phyloP scores from a whole-genome alignment of 2,797 vertebrate species.

The Falco naumanni region DNA sequence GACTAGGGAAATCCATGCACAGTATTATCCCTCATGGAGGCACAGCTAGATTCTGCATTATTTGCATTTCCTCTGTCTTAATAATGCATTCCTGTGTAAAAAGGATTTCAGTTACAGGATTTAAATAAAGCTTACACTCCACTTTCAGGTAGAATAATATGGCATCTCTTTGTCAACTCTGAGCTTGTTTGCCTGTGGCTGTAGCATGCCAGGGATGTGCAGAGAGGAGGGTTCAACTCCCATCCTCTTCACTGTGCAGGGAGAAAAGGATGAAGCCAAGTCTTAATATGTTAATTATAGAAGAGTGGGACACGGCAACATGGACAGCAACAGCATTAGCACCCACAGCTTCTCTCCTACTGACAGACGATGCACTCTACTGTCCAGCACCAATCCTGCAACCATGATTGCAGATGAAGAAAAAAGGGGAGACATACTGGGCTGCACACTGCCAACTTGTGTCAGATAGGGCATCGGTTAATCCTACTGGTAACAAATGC shows the following conservation, averaged over 20 bases:
- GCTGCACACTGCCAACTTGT: neutral
- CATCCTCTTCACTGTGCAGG: neutral
- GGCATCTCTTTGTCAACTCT: neutral
- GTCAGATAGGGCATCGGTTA: neutral
- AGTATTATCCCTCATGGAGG: neutral
- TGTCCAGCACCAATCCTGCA: neutral
- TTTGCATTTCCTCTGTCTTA: neutral
- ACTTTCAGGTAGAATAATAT: neutral
- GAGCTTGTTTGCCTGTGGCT: neutral
- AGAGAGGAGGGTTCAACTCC: neutral
- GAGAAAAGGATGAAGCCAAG: neutral
- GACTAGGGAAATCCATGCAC: neutral
- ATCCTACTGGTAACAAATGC: neutral
- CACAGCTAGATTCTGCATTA: neutral
- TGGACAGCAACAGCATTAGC: neutral
- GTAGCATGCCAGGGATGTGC: neutral
- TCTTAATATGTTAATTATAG: neutral
- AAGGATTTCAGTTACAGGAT: neutral
- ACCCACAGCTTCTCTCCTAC: neutral
- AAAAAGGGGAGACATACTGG: neutral
- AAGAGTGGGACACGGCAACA: neutral
- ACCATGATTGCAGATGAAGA: neutral
- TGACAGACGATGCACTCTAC: neutral
- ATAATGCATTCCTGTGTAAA: neutral
- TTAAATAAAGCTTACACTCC: neutral